Conservation (phyloP, 2,797 vertebrate species). For the Malacoctenus gilli region DNA sequence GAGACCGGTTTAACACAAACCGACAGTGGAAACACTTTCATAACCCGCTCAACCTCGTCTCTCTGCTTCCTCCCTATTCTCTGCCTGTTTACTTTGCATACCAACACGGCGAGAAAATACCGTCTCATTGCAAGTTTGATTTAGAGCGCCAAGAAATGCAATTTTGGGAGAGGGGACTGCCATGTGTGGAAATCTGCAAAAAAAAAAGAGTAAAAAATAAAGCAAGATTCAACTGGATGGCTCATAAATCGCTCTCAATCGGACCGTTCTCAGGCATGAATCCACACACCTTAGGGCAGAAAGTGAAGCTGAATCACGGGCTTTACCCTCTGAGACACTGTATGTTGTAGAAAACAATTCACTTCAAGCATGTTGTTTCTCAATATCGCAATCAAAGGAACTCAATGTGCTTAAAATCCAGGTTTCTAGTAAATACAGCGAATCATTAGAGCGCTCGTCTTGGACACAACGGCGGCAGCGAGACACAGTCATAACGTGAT, state of each 20-base stretch:
- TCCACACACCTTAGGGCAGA: slow-evolving; percentile 62
- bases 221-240: slow-evolving; percentile 46
- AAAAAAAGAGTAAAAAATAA: slow-evolving; percentile 51
- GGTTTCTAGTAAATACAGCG: slow-evolving; percentile 56
- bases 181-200: slow-evolving; percentile 52
- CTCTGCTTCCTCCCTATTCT: slow-evolving; percentile 41
- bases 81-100: slow-evolving; percentile 54
- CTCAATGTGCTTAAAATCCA: slow-evolving; percentile 68
- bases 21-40: slow-evolving; percentile 77
- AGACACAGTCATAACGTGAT: slow-evolving; percentile 34
- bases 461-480: slow-evolving; percentile 53
- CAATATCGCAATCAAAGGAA: slow-evolving; percentile 63
- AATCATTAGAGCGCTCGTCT: slow-evolving; percentile 47
- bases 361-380: slow-evolving; percentile 51
- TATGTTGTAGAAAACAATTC: slow-evolving; percentile 47
- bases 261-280: slow-evolving; percentile 58
- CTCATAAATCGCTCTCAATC: slow-evolving; percentile 69
- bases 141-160: slow-evolving; percentile 52
- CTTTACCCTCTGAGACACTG: slow-evolving; percentile 53
- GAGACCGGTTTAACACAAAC: slow-evolving; percentile 74
- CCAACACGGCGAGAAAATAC: slow-evolving; percentile 36
- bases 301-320: no score
- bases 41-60: slow-evolving; percentile 49
- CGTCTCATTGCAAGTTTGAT: slow-evolving; percentile 56
- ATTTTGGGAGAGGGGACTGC: slow-evolving; percentile 27